Conservation (phyloP, 2,888 invertebrate genomes). For the Epiblema foenella region DNA sequence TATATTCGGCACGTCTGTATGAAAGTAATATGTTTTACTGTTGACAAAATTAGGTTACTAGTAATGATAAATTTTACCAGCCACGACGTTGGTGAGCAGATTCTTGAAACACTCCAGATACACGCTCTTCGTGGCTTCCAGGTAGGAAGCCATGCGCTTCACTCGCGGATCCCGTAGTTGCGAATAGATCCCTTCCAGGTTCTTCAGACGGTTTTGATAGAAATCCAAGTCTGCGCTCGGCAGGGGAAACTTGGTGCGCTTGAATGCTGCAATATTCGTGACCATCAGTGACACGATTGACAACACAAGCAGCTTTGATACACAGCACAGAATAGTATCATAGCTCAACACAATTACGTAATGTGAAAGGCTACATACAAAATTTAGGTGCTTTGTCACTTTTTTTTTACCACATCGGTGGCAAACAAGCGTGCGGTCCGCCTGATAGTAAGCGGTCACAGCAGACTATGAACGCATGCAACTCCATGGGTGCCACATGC, state of each 20-base stretch:
- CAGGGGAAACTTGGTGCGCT: constrained; percentile 88
- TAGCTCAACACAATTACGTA: too few species aligned
- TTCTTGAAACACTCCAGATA: constrained; percentile 91
- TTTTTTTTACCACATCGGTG: too few species aligned
- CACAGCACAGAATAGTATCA: too few species aligned
- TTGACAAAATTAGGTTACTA: too few species aligned
- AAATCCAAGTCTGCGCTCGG: constrained; percentile 91
- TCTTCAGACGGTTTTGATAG: constrained; percentile 91
- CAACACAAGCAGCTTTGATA: not conserved
- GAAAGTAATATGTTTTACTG: too few species aligned
- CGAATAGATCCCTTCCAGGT: constrained; percentile 93
- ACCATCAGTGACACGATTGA: not conserved
- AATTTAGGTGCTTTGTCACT: too few species aligned
- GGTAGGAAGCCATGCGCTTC: constrained; percentile 91
- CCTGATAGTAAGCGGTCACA: too few species aligned
- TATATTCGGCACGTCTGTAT: too few species aligned
- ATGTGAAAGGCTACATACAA: too few species aligned
- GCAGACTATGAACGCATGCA: too few species aligned
- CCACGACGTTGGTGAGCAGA: constrained; percentile 91
- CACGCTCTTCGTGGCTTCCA: constrained; percentile 91
- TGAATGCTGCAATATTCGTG: constrained; percentile 76
- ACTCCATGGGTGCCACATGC: too few species aligned
- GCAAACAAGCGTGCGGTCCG: too few species aligned
- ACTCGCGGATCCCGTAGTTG: constrained; percentile 93
- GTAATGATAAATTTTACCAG: constrained; percentile 77